Percentiles rank a stretch among this genome's conserved stretches.
These are phyloP conservation scores for Drosophila tsacasi DNA, from an alignment of 1,140 invertebrate species.

Conservation along the genomic window DNA sequence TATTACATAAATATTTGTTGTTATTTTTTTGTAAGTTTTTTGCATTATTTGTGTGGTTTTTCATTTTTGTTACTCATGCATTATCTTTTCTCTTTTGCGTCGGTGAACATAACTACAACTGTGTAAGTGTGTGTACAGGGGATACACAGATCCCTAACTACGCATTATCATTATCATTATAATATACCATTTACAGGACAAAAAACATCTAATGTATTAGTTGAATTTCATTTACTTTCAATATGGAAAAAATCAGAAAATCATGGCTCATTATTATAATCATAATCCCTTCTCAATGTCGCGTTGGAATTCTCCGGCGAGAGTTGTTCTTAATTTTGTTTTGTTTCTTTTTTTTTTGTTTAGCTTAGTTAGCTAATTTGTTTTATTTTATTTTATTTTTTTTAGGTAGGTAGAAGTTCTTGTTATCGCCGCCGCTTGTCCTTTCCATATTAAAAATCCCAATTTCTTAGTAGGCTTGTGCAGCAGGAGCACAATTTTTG, in stretches of 20 bases:
- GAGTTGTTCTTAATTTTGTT: constrained; percentile 1
- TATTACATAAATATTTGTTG: constrained; percentile 80
- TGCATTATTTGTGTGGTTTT: constrained; percentile 24
- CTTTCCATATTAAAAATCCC: constrained; percentile 58
- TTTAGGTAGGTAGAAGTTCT: constrained; percentile 37
- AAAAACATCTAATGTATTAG: constrained; percentile 82
- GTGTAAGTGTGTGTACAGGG: constrained; percentile 56
- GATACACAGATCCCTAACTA: constrained; percentile 69
- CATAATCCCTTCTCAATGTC: constrained; percentile 20
- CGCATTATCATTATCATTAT: constrained; percentile 65
- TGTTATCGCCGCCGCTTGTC: constrained; percentile 32
- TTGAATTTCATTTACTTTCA: constrained; percentile 68
- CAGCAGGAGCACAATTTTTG: constrained; percentile 60
- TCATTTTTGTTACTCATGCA: constrained; percentile 19
- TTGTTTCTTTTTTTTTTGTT: neutral
- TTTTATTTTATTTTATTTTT: neutral
- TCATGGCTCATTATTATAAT: constrained; percentile 52
- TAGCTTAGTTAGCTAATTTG: constrained; percentile 34
- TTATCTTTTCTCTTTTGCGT: constrained; percentile 25
- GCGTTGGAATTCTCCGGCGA: constrained; percentile 26
- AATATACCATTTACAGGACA: constrained; percentile 80
- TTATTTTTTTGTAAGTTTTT: constrained; percentile 44
- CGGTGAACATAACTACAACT: constrained; percentile 80
- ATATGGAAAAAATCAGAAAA: constrained; percentile 76
- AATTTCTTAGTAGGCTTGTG: constrained; percentile 67